Evolutionary conservation across 2,113 vertebrate species (phyloP).

Genomic region (Apus apus): DNA sequence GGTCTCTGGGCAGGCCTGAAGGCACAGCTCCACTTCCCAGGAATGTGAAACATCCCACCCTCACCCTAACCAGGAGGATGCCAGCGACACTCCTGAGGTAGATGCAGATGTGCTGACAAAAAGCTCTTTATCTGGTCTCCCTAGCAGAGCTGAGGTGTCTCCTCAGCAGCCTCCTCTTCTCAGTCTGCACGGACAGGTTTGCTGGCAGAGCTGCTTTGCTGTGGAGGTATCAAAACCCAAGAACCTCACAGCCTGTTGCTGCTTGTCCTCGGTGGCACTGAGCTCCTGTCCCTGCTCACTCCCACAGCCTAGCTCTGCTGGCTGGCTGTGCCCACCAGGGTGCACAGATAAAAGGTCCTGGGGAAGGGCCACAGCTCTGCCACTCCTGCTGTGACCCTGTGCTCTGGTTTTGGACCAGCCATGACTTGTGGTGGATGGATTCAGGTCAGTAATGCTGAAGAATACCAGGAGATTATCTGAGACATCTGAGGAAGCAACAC

Average conservation of each 20-base stretch:
- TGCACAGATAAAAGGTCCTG: fast-evolving
- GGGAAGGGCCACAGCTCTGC: background rate
- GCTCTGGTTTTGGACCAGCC: background rate
- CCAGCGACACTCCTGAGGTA: background rate
- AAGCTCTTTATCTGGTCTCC: background rate
- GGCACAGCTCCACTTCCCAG: background rate
- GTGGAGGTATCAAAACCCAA: background rate
- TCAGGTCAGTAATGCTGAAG: background rate
- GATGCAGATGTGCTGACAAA: background rate
- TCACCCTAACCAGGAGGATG: background rate
- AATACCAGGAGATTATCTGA: background rate
- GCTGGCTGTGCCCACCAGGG: fast-evolving
- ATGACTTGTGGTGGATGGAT: fast-evolving
- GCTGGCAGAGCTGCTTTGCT: background rate
- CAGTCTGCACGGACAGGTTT: background rate
- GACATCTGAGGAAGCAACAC: background rate
- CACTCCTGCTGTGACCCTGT: fast-evolving
- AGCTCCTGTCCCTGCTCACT: background rate
- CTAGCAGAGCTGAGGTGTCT: background rate
- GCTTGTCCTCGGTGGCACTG: background rate
- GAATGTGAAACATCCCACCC: background rate
- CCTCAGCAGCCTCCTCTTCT: background rate
- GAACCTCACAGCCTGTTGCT: background rate
- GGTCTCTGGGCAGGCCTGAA: background rate
- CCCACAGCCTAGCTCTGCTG: no score